A percentile compares a stretch with the other conserved stretches of the same genome.
Evolutionary conservation across 2,113 vertebrate species (phyloP).

Genomic region (Thomomys bottae): DNA sequence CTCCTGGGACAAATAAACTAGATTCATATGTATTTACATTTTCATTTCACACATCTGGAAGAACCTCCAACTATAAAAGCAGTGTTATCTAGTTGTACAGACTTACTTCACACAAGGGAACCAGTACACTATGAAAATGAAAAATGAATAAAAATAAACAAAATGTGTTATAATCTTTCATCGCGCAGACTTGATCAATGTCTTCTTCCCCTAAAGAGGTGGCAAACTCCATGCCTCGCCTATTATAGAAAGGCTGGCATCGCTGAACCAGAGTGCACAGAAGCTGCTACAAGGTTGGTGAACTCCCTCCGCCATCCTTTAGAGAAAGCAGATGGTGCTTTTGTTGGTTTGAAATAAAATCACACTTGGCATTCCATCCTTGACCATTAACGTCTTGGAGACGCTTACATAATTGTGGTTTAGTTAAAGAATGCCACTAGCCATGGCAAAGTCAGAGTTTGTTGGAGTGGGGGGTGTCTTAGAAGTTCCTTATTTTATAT

Average conservation of each 20-base stretch:
- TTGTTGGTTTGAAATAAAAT: constrained; percentile 70
- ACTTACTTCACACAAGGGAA: neutral
- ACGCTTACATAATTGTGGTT: constrained; percentile 46
- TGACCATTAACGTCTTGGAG: constrained; percentile 58
- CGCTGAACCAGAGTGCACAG: neutral
- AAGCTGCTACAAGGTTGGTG: constrained; percentile 35
- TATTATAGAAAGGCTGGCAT: constrained; percentile 50
- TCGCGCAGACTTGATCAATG: neutral
- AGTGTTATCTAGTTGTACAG: neutral
- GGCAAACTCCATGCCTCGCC: neutral
- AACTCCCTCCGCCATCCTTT: constrained; percentile 45
- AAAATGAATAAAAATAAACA: neutral
- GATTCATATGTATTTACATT: neutral
- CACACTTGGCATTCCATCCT: constrained; percentile 41
- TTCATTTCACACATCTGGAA: neutral
- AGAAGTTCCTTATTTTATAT: constrained; percentile 39
- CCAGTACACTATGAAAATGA: neutral
- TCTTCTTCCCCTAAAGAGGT: neutral
- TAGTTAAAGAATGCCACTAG: constrained; percentile 54
- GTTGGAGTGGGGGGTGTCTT: neutral
- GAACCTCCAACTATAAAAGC: neutral
- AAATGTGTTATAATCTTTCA: neutral
- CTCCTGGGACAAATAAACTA: neutral
- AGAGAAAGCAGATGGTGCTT: constrained; percentile 67
- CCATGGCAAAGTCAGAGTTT: constrained; percentile 58